Evolutionary conservation across 2,888 invertebrate species (phyloP).

Genomic region (Corbicula japonica): DNA sequence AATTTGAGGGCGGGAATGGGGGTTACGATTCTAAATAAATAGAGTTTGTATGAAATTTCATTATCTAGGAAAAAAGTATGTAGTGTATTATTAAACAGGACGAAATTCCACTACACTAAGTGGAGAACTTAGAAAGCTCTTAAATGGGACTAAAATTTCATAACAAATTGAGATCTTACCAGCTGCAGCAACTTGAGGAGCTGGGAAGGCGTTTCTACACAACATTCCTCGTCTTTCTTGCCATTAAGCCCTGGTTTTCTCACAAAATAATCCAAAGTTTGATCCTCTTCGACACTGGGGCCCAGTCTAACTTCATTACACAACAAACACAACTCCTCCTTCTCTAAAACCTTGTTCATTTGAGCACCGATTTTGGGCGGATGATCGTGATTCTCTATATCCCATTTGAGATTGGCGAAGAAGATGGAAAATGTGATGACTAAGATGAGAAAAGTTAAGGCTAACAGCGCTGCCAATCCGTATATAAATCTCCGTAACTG

Average conservation of each 20-base stretch:
- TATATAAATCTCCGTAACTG: conserved; percentile 40
- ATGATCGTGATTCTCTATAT: conserved; percentile 78
- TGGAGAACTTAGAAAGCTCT: no score
- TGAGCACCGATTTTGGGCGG: conserved; percentile 82
- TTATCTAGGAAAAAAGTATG: no score
- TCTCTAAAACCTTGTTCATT: conserved; percentile 77
- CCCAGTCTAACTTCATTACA: conserved; percentile 78
- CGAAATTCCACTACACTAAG: no score
- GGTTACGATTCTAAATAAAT: no score
- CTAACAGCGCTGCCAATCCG: conserved; percentile 72
- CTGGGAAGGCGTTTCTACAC: conserved; percentile 80
- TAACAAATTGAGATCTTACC: conserved; percentile 71
- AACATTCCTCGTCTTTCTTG: conserved; percentile 76
- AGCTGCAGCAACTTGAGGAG: conserved; percentile 76
- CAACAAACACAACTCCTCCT: conserved; percentile 79
- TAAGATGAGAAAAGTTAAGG: conserved; percentile 74
- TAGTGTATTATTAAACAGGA: no score
- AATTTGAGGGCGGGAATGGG: no score
- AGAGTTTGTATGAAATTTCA: no score
- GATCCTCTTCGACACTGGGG: conserved; percentile 79
- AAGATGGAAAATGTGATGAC: conserved; percentile 77
- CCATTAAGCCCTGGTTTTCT: conserved; percentile 66
- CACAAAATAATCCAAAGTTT: conserved; percentile 77
- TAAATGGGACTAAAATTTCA: background rate
- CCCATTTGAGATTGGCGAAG: conserved; percentile 79